These are phyloP conservation scores for Cygnus olor DNA, from an alignment of 2,797 vertebrate genomes.

Conservation along the genomic window DNA sequence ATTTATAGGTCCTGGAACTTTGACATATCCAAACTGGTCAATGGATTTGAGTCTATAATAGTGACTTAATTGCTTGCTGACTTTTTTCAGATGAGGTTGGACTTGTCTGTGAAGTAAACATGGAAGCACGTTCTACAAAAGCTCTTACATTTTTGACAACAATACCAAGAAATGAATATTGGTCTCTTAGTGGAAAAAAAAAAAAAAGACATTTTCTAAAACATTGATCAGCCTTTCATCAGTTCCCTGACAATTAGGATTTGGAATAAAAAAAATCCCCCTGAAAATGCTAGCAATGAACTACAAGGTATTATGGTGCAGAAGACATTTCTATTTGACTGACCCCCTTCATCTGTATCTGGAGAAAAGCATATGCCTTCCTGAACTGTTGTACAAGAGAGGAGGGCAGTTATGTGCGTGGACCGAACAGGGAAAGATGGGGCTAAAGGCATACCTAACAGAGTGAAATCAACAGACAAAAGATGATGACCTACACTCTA, in stretches of 20 bases:
- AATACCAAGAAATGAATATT: neutral
- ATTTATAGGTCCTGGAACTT: neutral
- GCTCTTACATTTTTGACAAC: neutral
- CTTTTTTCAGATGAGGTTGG: neutral
- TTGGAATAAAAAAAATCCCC: neutral
- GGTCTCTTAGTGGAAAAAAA: neutral
- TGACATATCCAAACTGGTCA: neutral
- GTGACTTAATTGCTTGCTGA: neutral
- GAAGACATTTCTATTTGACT: neutral
- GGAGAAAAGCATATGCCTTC: neutral
- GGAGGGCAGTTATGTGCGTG: neutral
- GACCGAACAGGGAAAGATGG: neutral
- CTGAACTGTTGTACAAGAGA: neutral
- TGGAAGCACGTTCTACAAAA: neutral
- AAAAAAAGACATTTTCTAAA: neutral
- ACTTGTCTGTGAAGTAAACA: neutral
- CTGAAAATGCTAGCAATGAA: neutral
- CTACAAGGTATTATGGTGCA: neutral
- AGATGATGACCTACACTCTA: neutral
- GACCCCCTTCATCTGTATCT: neutral
- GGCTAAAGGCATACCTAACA: neutral
- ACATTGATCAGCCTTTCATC: neutral
- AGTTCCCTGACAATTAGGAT: neutral
- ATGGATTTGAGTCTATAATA: neutral
- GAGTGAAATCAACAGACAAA: neutral